These are phyloP conservation scores for Drosophila ambigua DNA, from an alignment of 1,140 invertebrate genomes.

Conservation along the genomic window DNA sequence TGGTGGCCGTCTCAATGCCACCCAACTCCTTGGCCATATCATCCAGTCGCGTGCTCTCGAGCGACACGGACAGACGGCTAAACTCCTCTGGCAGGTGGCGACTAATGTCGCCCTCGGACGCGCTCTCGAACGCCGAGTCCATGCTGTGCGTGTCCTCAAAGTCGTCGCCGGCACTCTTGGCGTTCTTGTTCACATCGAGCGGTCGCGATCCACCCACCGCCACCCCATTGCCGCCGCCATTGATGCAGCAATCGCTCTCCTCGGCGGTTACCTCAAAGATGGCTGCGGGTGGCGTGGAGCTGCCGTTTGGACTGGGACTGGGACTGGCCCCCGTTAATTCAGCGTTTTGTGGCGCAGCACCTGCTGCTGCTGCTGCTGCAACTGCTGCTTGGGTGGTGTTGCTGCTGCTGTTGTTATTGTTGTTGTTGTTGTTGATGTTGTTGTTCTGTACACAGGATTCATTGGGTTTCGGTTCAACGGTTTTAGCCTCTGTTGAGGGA, in stretches of 20 bases:
- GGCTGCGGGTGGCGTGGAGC: conserved; percentile 26
- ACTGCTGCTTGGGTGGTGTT: conserved; percentile 48
- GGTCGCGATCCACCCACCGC: conserved; percentile 52
- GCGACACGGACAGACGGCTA: conserved; percentile 69
- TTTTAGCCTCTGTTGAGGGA: conserved; percentile 80
- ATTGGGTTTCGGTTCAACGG: conserved; percentile 80
- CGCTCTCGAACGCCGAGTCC: conserved; percentile 82
- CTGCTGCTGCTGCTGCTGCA: conserved; percentile 4
- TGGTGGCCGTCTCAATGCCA: conserved; percentile 79
- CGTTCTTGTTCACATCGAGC: conserved; percentile 76
- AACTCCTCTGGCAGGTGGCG: conserved; percentile 80
- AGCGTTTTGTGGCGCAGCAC: conserved; percentile 13
- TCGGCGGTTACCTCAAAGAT: conserved; percentile 76
- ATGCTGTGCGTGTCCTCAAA: conserved; percentile 82
- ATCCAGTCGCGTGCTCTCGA: conserved; percentile 76
- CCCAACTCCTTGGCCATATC: conserved; percentile 67
- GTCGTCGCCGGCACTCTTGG: conserved; percentile 60
- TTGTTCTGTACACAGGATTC: conserved; percentile 79
- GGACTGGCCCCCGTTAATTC: background rate
- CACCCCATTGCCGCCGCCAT: conserved; percentile 27
- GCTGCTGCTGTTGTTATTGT: conserved; percentile 60
- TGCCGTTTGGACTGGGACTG: conserved; percentile 5
- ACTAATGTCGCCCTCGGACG: conserved; percentile 80
- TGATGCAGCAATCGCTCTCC: conserved; percentile 72
- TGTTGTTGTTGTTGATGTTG: conserved; percentile 45